phyloP scores from a whole-genome alignment of 2,888 invertebrate genomes.

The Dichetophora obliterata region DNA sequence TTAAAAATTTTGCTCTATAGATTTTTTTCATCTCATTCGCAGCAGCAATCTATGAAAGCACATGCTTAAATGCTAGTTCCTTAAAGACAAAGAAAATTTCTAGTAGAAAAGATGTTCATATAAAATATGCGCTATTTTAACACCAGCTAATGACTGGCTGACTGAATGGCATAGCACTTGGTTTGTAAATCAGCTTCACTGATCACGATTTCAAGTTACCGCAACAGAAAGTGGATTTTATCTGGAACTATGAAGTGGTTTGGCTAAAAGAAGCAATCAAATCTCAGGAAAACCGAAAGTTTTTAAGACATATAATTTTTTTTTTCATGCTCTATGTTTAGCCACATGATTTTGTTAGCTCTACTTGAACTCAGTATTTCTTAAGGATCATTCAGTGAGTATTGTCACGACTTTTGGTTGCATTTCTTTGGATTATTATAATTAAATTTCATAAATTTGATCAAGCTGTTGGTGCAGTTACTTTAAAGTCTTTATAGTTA shows the following conservation, averaged over 20 bases:
- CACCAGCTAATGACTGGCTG: no score
- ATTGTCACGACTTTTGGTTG: slow-evolving; percentile 56
- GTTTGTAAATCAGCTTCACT: neutral
- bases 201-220: slow-evolving; percentile 28
- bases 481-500: neutral
- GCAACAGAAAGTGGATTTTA: slow-evolving; percentile 3
- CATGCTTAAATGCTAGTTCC: no score
- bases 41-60: no score
- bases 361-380: neutral
- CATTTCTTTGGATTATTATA: slow-evolving; percentile 61
- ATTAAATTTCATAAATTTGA: slow-evolving; percentile 44
- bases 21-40: no score
- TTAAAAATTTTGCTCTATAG: no score
- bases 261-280: slow-evolving; percentile 35
- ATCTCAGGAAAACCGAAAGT: slow-evolving; percentile 50
- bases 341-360: neutral
- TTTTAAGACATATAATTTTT: slow-evolving; percentile 48
- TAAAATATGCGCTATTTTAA: no score
- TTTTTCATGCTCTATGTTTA: neutral
- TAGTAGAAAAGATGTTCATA: no score
- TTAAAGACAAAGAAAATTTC: no score
- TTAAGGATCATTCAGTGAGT: slow-evolving; percentile 34
- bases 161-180: slow-evolving; percentile 38
- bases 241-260: no score
- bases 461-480: neutral